Conservation (phyloP, 2,888 invertebrate species). For the Lysandra bellargus region DNA sequence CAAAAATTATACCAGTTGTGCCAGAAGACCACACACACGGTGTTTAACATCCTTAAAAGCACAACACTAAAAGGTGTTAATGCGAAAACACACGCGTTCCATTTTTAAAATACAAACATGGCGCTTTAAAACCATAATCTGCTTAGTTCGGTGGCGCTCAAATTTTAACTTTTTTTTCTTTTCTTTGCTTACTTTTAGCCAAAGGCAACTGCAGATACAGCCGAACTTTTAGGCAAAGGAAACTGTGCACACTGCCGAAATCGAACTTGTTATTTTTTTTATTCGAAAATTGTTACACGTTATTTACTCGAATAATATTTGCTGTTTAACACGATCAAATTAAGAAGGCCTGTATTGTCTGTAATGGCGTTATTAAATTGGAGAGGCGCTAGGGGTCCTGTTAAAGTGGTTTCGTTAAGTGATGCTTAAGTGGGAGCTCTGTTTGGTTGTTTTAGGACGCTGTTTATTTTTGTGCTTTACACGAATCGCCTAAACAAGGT, state of each 20-base stretch:
- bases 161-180: constrained; percentile 37
- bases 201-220: not conserved
- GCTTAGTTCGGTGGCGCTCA: constrained; percentile 65
- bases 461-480: constrained; percentile 69
- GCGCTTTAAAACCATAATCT: constrained; percentile 72
- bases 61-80: constrained; percentile 78
- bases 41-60: constrained; percentile 56
- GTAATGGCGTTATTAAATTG: constrained; percentile 43
- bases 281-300: constrained; percentile 65
- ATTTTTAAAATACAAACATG: constrained; percentile 72
- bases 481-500: constrained; percentile 70
- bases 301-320: constrained; percentile 67
- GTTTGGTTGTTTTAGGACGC: constrained; percentile 75
- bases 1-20: constrained; percentile 43
- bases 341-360: constrained; percentile 49
- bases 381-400: constrained; percentile 49
- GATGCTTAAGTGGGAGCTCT: constrained; percentile 73
- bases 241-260: constrained; percentile 23
- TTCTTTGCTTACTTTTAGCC: not conserved
- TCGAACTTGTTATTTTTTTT: constrained; percentile 62
- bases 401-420: constrained; percentile 65
- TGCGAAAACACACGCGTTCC: constrained; percentile 67
- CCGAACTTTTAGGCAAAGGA: not conserved
- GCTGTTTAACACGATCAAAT: constrained; percentile 59
- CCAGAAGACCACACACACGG: constrained; percentile 70